These are phyloP conservation scores for Lepidonotus clava DNA, from an alignment of 2,888 invertebrate genomes.

Conservation along the genomic window DNA sequence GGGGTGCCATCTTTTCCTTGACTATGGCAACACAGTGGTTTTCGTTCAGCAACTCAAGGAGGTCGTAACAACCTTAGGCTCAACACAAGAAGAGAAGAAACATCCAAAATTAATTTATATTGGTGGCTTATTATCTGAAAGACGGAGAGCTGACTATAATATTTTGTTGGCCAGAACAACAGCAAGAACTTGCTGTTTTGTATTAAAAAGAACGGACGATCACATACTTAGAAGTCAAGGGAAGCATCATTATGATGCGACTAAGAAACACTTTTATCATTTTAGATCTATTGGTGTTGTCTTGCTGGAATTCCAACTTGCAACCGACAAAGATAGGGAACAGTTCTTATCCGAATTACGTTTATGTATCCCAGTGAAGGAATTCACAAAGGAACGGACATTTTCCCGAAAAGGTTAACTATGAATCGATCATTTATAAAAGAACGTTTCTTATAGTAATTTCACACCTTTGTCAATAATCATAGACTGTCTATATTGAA, in stretches of 20 bases:
- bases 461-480: not conserved
- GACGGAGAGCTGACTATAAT: too few species aligned
- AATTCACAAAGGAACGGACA: not conserved
- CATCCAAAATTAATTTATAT: not conserved
- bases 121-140: too few species aligned
- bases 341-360: not conserved
- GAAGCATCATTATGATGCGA: too few species aligned
- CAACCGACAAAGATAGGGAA: not conserved
- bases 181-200: not conserved
- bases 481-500: not conserved
- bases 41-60: not conserved
- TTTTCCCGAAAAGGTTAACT: not conserved
- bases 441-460: not conserved
- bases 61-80: not conserved
- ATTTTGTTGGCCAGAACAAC: too few species aligned
- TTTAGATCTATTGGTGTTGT: too few species aligned
- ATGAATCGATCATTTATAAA: not conserved
- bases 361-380: too few species aligned
- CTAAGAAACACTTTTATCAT: too few species aligned
- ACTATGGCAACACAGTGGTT: conserved; percentile 52
- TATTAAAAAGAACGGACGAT: conserved; percentile 23
- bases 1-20: conserved; percentile 27
- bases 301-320: conserved; percentile 23
- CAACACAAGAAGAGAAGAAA: not conserved
- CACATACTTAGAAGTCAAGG: conserved; percentile 40